A percentile compares a stretch with the other conserved stretches of the same genome.
phyloP scores from a whole-genome alignment of 2,113 vertebrate species.

The Mesitornis unicolor region DNA sequence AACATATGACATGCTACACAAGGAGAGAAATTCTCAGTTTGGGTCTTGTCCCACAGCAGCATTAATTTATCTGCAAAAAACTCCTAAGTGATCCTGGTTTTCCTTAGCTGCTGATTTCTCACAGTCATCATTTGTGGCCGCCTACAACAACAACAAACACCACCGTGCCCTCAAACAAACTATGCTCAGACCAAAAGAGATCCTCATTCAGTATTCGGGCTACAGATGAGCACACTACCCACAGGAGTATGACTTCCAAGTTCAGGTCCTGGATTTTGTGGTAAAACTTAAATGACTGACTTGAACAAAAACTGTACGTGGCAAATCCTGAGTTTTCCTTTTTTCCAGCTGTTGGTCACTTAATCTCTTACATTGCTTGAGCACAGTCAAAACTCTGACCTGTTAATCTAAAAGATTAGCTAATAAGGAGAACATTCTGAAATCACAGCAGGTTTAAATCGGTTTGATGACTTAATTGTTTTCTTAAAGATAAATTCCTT shows the following conservation, averaged over 20 bases:
- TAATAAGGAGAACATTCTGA: neutral
- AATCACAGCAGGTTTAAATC: neutral
- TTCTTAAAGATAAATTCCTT: neutral
- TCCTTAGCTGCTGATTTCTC: neutral
- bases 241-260: neutral
- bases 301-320: neutral
- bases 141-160: neutral
- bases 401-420: neutral
- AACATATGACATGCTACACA: neutral
- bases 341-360: neutral
- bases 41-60: neutral
- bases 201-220: neutral
- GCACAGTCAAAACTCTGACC: neutral
- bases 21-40: neutral
- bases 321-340: neutral
- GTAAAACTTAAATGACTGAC: neutral
- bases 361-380: neutral
- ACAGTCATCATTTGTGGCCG: neutral
- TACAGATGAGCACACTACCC: neutral
- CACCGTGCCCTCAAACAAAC: neutral
- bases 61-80: neutral
- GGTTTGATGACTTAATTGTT: neutral
- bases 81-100: neutral
- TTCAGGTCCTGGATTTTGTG: neutral
- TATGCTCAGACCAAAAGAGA: neutral